phyloP scores from a whole-genome alignment of 2,113 vertebrate genomes.

The Lichenostomus cassidix region DNA sequence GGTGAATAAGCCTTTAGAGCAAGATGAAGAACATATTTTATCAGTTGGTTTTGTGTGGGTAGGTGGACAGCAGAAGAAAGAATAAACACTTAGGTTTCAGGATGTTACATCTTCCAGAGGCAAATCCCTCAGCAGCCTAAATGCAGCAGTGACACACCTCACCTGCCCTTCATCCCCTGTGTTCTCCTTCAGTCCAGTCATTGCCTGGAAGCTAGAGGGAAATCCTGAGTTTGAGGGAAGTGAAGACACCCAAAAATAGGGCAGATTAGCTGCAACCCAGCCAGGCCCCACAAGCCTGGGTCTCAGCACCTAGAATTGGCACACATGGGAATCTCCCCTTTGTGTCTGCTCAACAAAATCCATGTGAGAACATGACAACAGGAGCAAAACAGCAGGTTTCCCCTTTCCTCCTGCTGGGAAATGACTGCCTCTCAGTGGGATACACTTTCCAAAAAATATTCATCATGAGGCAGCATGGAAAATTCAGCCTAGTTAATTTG shows the following conservation, averaged over 20 bases:
- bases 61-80: not conserved
- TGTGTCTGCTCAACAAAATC: not conserved
- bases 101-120: not conserved
- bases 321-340: not conserved
- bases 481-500: not conserved
- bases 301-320: fast-evolving
- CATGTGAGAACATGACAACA: not conserved
- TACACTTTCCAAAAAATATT: not conserved
- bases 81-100: not conserved
- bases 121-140: not conserved
- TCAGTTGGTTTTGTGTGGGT: not conserved
- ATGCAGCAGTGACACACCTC: not conserved
- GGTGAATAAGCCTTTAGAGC: not conserved
- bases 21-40: not conserved
- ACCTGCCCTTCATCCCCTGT: not conserved
- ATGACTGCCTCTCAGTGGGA: not conserved
- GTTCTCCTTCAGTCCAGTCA: not conserved
- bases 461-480: not conserved
- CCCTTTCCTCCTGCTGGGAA: not conserved
- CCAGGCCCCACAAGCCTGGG: fast-evolving
- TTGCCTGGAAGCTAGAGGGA: not conserved
- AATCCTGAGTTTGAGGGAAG: not conserved
- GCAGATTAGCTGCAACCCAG: not conserved
- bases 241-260: not conserved
- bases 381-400: not conserved